phyloP scores from a whole-genome alignment of 2,113 vertebrate species.

The Machaerirhynchus nigripectus region DNA sequence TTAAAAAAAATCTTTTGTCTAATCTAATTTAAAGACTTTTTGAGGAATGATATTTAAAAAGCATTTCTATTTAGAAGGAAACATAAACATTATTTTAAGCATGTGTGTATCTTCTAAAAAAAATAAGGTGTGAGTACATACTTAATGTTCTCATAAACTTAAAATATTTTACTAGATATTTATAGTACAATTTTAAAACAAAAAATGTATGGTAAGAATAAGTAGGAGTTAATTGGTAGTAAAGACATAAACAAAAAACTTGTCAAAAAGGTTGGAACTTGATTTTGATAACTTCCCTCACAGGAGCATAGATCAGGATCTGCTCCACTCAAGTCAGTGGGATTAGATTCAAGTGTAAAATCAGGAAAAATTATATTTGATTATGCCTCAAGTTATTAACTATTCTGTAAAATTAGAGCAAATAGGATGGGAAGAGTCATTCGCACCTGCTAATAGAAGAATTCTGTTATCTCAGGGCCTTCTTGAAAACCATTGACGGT shows the following conservation, averaged over 20 bases:
- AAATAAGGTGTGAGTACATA: background rate
- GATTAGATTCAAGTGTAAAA: background rate
- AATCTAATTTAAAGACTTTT: background rate
- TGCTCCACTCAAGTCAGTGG: background rate
- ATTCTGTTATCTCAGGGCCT: background rate
- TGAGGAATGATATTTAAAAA: background rate
- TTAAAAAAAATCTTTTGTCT: background rate
- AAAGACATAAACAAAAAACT: background rate
- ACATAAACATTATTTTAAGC: background rate
- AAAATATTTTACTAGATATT: background rate
- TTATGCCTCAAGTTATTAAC: background rate
- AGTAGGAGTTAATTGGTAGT: background rate
- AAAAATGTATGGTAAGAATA: background rate
- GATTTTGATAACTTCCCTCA: background rate
- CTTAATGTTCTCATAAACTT: background rate
- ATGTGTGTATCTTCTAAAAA: background rate
- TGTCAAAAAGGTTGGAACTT: background rate
- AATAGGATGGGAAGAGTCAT: background rate
- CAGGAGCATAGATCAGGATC: background rate
- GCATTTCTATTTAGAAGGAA: background rate
- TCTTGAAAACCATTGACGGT: background rate
- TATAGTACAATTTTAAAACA: background rate
- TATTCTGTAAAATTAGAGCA: background rate
- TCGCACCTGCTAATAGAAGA: background rate
- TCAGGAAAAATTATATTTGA: constrained; percentile 10